These are phyloP conservation scores for Atethmia centrago DNA, from an alignment of 2,888 invertebrate genomes.

Conservation along the genomic window DNA sequence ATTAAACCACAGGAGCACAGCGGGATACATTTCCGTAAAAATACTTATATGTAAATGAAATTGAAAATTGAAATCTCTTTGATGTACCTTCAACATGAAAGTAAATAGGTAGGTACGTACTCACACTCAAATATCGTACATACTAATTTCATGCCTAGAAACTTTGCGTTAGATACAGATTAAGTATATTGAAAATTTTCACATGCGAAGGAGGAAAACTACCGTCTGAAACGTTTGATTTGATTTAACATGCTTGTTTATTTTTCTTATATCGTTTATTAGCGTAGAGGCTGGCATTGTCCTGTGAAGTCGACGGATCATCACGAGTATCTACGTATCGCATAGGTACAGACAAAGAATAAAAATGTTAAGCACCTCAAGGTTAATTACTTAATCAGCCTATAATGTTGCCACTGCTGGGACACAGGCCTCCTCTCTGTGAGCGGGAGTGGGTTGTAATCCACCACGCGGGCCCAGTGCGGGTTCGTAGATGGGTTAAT, in stretches of 20 bases:
- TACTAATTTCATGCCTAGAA: too few species aligned
- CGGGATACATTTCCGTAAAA: not conserved
- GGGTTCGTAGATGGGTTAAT: too few species aligned
- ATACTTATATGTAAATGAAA: too few species aligned
- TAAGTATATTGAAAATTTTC: not conserved
- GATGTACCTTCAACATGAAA: too few species aligned
- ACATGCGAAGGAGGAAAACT: conserved; percentile 46
- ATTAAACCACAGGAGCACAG: not conserved
- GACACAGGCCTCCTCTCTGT: too few species aligned
- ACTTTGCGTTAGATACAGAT: too few species aligned
- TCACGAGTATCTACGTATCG: conserved; percentile 15
- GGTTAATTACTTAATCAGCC: not conserved
- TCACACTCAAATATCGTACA: too few species aligned
- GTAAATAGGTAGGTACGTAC: too few species aligned
- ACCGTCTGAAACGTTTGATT: conserved; percentile 21
- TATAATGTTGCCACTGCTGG: too few species aligned
- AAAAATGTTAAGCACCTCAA: not conserved
- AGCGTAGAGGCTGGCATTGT: conserved; percentile 33
- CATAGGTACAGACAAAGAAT: conserved; percentile 1
- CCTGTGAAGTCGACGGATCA: conserved; percentile 27
- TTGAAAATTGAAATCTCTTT: too few species aligned
- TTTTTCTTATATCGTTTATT: conserved; percentile 44
- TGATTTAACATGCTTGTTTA: conserved; percentile 49
- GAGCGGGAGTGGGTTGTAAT: too few species aligned
- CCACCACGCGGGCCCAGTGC: too few species aligned